Conservation (phyloP, 2,113 vertebrate genomes). For the Pitta sordida region DNA sequence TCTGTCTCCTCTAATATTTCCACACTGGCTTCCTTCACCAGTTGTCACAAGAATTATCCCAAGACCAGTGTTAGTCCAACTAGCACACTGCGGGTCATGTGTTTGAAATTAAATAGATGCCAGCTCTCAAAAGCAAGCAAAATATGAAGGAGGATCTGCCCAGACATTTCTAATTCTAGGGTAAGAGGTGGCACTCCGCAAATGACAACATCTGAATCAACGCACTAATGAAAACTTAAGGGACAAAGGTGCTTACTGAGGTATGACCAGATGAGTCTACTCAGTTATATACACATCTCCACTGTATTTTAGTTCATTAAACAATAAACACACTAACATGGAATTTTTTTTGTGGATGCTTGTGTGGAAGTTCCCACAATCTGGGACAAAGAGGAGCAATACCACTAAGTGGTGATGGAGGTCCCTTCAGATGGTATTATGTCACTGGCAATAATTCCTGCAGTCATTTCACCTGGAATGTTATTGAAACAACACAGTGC, state of each 20-base stretch:
- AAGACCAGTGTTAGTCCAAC: not conserved
- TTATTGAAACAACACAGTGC: not conserved
- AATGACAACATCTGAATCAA: not conserved
- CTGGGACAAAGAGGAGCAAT: not conserved
- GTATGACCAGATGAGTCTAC: not conserved
- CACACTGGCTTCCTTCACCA: not conserved
- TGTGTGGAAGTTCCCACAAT: not conserved
- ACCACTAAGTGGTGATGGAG: rapidly evolving
- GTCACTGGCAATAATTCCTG: not conserved
- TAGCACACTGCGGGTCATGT: not conserved
- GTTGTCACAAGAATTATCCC: not conserved
- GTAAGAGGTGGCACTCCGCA: not conserved
- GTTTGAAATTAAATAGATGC: not conserved
- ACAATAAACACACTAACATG: not conserved
- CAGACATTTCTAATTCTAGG: not conserved
- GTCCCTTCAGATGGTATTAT: not conserved
- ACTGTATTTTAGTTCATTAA: not conserved
- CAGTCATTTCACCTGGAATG: not conserved
- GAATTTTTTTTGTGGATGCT: not conserved
- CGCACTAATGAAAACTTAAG: not conserved
- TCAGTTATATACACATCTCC: not conserved
- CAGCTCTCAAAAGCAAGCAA: not conserved
- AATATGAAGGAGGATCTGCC: not conserved
- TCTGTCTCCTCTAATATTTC: not conserved
- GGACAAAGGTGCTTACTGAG: not conserved